These are phyloP conservation scores for Palythoa heliodiscus DNA, from an alignment of 92 coral and sea anemone species.

Conservation along the genomic window DNA sequence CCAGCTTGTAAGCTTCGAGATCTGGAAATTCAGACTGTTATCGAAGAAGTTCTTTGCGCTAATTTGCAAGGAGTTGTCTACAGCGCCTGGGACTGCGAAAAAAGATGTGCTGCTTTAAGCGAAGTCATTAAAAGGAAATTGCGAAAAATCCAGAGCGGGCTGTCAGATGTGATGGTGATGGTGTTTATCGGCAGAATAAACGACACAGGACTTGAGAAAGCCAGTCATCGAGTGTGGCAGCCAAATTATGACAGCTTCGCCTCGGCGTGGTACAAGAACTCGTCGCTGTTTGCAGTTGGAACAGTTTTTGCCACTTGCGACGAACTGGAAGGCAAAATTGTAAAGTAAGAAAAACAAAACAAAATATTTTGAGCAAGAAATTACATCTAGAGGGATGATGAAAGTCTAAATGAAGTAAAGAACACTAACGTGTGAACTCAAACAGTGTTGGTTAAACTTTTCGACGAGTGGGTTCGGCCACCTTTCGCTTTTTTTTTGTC, in stretches of 20 bases:
- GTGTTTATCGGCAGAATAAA: conserved; percentile 76
- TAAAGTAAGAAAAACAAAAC: neutral
- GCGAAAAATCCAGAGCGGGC: conserved; percentile 39
- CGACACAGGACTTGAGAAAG: conserved; percentile 83
- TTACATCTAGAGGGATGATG: neutral
- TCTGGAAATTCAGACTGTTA: conserved; percentile 72
- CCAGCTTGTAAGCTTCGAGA: conserved; percentile 91
- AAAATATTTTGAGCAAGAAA: neutral
- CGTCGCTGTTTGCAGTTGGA: conserved; percentile 82
- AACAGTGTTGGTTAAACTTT: neutral
- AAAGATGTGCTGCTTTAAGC: conserved; percentile 70
- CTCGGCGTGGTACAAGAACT: conserved; percentile 86
- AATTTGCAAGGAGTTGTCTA: conserved; percentile 67
- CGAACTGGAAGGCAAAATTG: conserved; percentile 11
- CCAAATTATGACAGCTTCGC: conserved; percentile 87
- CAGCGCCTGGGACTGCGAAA: conserved; percentile 78
- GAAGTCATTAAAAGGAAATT: conserved; percentile 73
- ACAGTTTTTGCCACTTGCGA: conserved; percentile 77
- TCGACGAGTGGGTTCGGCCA: neutral
- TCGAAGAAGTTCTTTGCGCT: conserved; percentile 74
- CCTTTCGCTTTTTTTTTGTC: neutral
- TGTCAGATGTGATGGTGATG: conserved; percentile 63
- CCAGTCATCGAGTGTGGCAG: conserved; percentile 85
- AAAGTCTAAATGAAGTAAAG: neutral
- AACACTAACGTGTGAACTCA: neutral